phyloP scores from a whole-genome alignment of 2,888 invertebrate genomes.

The Hymenopus coronatus region DNA sequence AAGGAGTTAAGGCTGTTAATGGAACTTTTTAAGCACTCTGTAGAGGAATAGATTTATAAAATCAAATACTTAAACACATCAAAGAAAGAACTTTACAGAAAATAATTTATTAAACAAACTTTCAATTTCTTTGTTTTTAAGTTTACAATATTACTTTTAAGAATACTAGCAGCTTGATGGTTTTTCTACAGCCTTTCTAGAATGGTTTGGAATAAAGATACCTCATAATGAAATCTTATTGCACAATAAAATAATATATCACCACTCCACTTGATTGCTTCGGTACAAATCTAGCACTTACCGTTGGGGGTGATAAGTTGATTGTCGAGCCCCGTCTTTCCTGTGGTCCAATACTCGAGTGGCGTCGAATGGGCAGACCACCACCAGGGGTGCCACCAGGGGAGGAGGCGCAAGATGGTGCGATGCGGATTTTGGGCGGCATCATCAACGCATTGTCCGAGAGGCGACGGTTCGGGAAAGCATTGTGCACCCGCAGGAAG shows the following conservation, averaged over 20 bases:
- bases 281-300: slow-evolving; percentile 52
- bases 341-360: slow-evolving; percentile 89
- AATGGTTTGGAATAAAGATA: too few relatives aligned
- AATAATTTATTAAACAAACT: too few relatives aligned
- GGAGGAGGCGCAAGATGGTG: slow-evolving; percentile 84
- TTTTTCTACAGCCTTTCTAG: too few relatives aligned
- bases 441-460: slow-evolving; percentile 92
- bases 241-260: neutral
- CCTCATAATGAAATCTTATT: too few relatives aligned
- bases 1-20: too few relatives aligned
- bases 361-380: slow-evolving; percentile 80
- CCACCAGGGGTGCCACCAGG: slow-evolving; percentile 67
- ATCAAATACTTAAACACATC: too few relatives aligned
- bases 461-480: slow-evolving; percentile 79
- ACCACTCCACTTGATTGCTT: neutral
- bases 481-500: slow-evolving; percentile 77
- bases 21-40: too few relatives aligned
- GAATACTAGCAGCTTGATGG: too few relatives aligned
- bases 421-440: slow-evolving; percentile 78
- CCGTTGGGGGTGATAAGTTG: slow-evolving; percentile 85
- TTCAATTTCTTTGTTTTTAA: too few relatives aligned
- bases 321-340: slow-evolving; percentile 80
- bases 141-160: too few relatives aligned
- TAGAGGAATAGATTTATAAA: too few relatives aligned
- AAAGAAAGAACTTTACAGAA: too few relatives aligned